Evolutionary conservation across 2,888 invertebrate genomes (phyloP).

Genomic region (Noctua fimbriata): DNA sequence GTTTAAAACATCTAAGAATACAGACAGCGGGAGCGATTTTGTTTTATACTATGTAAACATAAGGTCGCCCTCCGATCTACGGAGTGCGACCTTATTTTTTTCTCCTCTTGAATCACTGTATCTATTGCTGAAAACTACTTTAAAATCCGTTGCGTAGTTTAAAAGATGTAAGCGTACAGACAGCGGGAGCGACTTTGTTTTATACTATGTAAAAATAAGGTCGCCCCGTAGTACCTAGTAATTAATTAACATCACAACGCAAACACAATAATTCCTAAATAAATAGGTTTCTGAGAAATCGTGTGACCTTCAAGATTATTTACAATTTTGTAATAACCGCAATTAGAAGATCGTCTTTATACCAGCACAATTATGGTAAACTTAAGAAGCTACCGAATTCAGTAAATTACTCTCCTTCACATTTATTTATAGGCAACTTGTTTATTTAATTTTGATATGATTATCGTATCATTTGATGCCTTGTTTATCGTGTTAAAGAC

Average conservation of each 20-base stretch:
- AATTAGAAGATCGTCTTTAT: conserved; percentile 16
- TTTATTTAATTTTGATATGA: not conserved
- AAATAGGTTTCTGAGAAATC: conserved; percentile 26
- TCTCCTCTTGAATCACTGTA: too few relatives aligned
- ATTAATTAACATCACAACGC: conserved; percentile 25
- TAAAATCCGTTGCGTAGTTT: too few relatives aligned
- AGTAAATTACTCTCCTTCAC: conserved; percentile 9
- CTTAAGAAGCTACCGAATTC: not conserved
- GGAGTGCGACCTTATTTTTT: too few relatives aligned
- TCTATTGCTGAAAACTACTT: too few relatives aligned
- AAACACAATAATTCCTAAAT: conserved; percentile 17
- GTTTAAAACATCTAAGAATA: too few relatives aligned
- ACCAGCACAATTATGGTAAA: not conserved
- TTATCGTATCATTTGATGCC: not conserved
- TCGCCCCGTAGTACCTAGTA: conserved; percentile 5
- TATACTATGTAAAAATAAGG: not conserved
- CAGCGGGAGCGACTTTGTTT: too few relatives aligned
- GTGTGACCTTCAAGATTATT: conserved; percentile 20
- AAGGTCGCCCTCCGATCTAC: too few relatives aligned
- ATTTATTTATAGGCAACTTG: not conserved
- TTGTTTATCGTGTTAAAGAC: not conserved
- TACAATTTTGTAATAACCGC: conserved; percentile 16
- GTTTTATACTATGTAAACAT: too few relatives aligned
- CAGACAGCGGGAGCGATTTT: too few relatives aligned
- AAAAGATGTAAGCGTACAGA: too few relatives aligned